phyloP scores from a whole-genome alignment of 2,888 invertebrate genomes.

The Cepaea hortensis region DNA sequence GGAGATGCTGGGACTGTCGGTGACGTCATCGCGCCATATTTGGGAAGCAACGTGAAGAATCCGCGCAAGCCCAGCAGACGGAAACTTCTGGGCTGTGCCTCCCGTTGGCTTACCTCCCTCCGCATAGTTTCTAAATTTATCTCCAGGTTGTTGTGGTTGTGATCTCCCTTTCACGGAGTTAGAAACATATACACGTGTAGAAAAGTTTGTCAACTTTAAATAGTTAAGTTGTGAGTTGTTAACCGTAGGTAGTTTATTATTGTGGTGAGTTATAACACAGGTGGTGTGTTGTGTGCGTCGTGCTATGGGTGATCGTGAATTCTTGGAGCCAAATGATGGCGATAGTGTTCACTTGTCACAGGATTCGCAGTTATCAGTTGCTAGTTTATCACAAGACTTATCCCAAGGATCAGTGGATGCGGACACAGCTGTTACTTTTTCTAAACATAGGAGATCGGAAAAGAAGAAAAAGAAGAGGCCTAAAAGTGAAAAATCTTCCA shows the following conservation, averaged over 20 bases:
- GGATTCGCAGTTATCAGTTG: constrained; percentile 51
- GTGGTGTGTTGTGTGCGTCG: not conserved
- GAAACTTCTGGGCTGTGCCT: constrained; percentile 54
- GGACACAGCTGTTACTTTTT: constrained; percentile 45
- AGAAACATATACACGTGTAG: constrained; percentile 43
- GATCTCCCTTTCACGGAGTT: constrained; percentile 35
- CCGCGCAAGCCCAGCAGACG: constrained; percentile 47
- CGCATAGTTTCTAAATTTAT: constrained; percentile 48
- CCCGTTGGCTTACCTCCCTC: constrained; percentile 53
- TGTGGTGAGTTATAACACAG: not conserved
- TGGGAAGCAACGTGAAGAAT: constrained; percentile 71
- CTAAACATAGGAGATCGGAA: constrained; percentile 49
- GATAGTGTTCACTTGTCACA: constrained; percentile 46
- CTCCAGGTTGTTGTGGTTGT: constrained; percentile 48
- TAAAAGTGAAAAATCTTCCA: constrained; percentile 47
- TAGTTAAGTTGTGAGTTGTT: not conserved
- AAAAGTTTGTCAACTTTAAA: constrained; percentile 24
- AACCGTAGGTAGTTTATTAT: not conserved
- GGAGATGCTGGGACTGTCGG: not conserved
- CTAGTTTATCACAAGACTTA: constrained; percentile 49
- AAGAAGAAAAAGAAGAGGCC: constrained; percentile 59
- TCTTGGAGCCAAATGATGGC: constrained; percentile 26
- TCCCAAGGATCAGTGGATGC: constrained; percentile 57
- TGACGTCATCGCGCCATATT: constrained; percentile 70
- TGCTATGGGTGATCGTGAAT: constrained; percentile 49